Conservation (phyloP, 2,113 vertebrate species). For the Salvelinus fontinalis region DNA sequence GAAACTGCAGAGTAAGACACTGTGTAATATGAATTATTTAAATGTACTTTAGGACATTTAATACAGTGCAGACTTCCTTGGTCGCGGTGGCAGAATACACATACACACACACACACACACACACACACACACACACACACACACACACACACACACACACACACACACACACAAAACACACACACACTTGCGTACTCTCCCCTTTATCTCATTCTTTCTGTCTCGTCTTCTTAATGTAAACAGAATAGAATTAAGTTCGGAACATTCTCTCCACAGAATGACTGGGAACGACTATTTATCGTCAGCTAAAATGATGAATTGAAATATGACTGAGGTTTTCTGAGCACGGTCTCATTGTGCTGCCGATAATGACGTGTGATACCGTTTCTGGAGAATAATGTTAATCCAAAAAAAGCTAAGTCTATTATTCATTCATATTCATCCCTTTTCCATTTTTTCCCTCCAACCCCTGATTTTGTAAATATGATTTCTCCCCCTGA, state of each 20-base stretch:
- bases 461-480: conserved; percentile 71
- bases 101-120: conserved; percentile 59
- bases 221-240: conserved; percentile 75
- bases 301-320: conserved; percentile 70
- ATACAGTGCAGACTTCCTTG: background rate
- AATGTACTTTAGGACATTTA: conserved; percentile 1
- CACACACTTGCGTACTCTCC: conserved; percentile 57
- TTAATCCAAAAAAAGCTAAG: conserved; percentile 68
- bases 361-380: conserved; percentile 76
- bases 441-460: conserved; percentile 65
- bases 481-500: conserved; percentile 74
- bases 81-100: background rate
- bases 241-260: conserved; percentile 76
- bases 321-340: conserved; percentile 62
- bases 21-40: background rate
- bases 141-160: conserved; percentile 48
- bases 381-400: conserved; percentile 73
- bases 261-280: conserved; percentile 65
- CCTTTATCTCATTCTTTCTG: conserved; percentile 71
- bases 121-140: conserved; percentile 50
- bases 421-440: conserved; percentile 63
- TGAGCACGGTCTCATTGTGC: conserved; percentile 63
- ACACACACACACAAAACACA: conserved; percentile 52
- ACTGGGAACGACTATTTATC: conserved; percentile 70
- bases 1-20: background rate